Base-by-base conservation (phyloP, 2,888 invertebrate species). In the Mycalesis mineus region DNA sequence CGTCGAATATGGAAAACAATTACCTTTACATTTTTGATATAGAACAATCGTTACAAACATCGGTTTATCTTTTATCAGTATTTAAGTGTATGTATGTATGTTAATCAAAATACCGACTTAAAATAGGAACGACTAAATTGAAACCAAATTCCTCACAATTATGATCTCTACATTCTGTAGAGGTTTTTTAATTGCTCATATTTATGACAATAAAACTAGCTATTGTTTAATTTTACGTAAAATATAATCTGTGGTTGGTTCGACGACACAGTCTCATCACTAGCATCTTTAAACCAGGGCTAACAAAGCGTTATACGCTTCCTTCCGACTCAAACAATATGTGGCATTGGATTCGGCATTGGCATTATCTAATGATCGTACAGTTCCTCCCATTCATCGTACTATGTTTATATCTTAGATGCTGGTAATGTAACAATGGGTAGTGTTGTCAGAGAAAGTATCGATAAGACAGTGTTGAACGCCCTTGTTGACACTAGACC, bases 321-420 rank as follows among this genome's bases (percentile, higher is more conserved):
- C 87, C 88, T 87, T 86, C 87, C 84, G 80, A 69, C 74, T 71
- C 61, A 70, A 84, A 88, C 87, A 87, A 88, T 88, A 84, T 79
- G 69, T 78, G 88, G 86, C 88, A 88, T 88, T 88, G 88, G 78
- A 73, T 71, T 77, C 85, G 87, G 85, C 87, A 87, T 88, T 88
- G 87, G 84, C 75, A 68, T 72, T 87, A 80, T 86, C 88, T 85
- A 81, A 83, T 82, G 77, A 87, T 78, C 80, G 71, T 74, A 77
- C 70, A 79, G 84, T 87, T 87, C 86, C 87, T 86, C 80, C 84
- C 82, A 86, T 87, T 86, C 85, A 84, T 77, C 48, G 59, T 61
- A 53, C 59, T 57, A 53, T 62, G 64, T 64, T 60, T 64, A 45
- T 59, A 60, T 64, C 59, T 62, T 44, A 51, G 53, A 45, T 42